phyloP scores from a whole-genome alignment of 1,140 invertebrate genomes.

The Drosophila azteca region DNA sequence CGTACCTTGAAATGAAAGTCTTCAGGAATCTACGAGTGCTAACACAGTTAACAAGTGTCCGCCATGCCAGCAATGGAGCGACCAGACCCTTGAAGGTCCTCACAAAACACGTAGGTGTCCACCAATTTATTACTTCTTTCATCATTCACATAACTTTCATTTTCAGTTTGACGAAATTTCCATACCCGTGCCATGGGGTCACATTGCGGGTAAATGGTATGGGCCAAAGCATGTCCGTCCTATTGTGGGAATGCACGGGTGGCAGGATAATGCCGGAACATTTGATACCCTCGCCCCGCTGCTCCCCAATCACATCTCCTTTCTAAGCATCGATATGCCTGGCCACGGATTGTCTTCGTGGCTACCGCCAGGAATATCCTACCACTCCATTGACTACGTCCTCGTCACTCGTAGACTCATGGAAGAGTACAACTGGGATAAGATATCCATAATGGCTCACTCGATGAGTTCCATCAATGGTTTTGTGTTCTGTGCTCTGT shows the following conservation, averaged over 20 bases:
- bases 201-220: constrained; percentile 89
- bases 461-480: constrained; percentile 87
- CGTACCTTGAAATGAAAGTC: constrained; percentile 39
- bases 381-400: constrained; percentile 86
- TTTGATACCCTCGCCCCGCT: constrained; percentile 89
- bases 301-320: constrained; percentile 85
- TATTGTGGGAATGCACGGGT: constrained; percentile 90
- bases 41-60: constrained; percentile 14
- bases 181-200: constrained; percentile 88
- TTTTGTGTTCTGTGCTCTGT: constrained; percentile 86
- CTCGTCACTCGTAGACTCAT: constrained; percentile 86
- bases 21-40: constrained; percentile 29
- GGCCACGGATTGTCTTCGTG: constrained; percentile 89
- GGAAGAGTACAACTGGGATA: constrained; percentile 88
- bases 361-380: constrained; percentile 86
- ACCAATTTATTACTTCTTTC: neutral
- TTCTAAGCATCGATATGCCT: constrained; percentile 89
- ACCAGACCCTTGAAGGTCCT: constrained; percentile 42
- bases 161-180: constrained; percentile 86
- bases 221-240: constrained; percentile 86
- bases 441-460: constrained; percentile 88
- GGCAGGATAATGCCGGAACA: constrained; percentile 90
- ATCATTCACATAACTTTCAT: constrained; percentile 4
- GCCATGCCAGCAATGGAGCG: constrained; percentile 28
- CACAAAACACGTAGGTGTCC: constrained; percentile 57